Evolutionary conservation across 2,888 invertebrate genomes (phyloP), one percentile per base, ranked within the genome.

Genomic region (Zelleria hepariella): DNA sequence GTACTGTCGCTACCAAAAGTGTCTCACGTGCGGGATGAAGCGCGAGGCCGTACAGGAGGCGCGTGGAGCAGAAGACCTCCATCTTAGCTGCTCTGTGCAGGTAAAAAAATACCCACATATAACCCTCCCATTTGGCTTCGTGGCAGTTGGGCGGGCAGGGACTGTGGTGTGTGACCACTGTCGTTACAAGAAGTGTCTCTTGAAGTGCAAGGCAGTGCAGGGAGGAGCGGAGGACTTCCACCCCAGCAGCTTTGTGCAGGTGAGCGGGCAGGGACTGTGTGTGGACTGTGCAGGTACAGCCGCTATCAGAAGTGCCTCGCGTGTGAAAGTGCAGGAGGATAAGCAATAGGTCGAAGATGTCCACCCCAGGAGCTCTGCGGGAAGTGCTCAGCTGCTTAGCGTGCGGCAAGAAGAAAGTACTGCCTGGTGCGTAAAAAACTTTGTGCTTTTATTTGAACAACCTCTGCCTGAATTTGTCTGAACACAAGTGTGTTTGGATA

Each of bases 151-250:
- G n/a, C n/a, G n/a, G n/a, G n/a, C n/a, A n/a, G n/a, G n/a, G n/a
- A n/a, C n/a, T n/a, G n/a, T n/a, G n/a, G n/a, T n/a, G 61, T 99
- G 98, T 75, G 98, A 99, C 86, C 98, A 97, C 86, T 99, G 98
- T 79, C 93, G 98, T 67, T 98, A 98, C 83, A 98, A 98, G 90
- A 99, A 99, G 91, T 99, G 98, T 82, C 90, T 98, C 61, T 91
- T 99, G 98, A 98, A 98, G 83, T 90, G 98, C 63, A 98, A 99
- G 87, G 98, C 98, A 24, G 96, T 96, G 1, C 95, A 97, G 85
- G 98, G 92, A 59, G 90, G 91, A 5, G 82, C 87, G 1, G 89
- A 90, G 61, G 89, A 89, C 63, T 86, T 86, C 53, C 88, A 88
- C 63, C 89, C 89, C 1, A 91, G 90, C 68, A 92, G 92, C 69